Percentiles rank a stretch among this genome's conserved stretches.
Conservation (phyloP, 2,888 invertebrate species). For the Lapara coniferarum region DNA sequence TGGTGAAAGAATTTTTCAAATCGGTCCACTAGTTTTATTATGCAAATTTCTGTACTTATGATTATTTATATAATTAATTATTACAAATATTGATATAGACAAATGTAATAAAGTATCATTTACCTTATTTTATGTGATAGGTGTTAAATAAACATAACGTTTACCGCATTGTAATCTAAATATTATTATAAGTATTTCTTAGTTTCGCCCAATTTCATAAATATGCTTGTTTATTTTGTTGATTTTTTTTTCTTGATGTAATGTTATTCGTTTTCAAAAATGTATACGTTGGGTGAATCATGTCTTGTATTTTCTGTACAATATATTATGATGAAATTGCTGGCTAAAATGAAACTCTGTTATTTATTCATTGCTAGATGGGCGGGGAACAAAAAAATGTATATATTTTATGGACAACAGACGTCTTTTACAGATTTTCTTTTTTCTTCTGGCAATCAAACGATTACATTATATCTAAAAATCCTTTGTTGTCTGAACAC, state of each 20-base stretch:
- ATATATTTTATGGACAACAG: neutral
- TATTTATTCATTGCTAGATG: too few species aligned
- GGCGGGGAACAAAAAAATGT: neutral
- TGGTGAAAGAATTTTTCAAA: too few species aligned
- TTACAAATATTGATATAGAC: too few species aligned
- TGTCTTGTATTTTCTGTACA: too few species aligned
- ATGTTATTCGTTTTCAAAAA: too few species aligned
- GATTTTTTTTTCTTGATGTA: neutral
- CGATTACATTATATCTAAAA: neutral
- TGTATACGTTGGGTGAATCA: too few species aligned
- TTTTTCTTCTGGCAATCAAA: neutral
- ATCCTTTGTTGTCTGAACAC: neutral
- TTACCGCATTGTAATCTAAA: neutral
- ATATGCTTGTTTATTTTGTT: neutral
- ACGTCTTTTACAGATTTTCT: neutral
- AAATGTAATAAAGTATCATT: neutral
- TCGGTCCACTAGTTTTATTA: too few species aligned
- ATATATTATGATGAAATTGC: too few species aligned
- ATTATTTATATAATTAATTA: too few species aligned
- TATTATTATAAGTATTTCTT: neutral
- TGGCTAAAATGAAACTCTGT: too few species aligned
- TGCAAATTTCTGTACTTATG: too few species aligned
- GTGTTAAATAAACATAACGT: neutral
- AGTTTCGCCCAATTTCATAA: neutral
- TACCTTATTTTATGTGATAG: neutral